Evolutionary conservation across 1,140 invertebrate genomes (phyloP).

Genomic region (Ganaspis sp.): DNA sequence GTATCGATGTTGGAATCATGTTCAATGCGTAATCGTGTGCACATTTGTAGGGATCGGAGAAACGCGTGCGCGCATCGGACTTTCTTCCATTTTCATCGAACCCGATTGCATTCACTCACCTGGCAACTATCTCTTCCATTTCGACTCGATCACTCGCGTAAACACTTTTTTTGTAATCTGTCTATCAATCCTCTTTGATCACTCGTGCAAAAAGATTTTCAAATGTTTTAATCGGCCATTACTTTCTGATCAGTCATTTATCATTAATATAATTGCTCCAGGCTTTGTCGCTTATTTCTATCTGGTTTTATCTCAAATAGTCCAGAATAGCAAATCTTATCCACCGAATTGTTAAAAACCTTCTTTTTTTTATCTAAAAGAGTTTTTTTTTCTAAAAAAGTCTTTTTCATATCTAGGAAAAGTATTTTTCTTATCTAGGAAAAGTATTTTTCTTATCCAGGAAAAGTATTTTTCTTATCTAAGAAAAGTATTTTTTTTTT

Average conservation of each 20-base stretch:
- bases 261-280: background rate
- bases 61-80: constrained; percentile 25
- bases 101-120: constrained; percentile 17
- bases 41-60: constrained; percentile 17
- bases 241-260: background rate
- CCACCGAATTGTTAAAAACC: too few species aligned
- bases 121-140: constrained; percentile 25
- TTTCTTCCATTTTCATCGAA: constrained; percentile 20
- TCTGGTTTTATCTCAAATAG: too few species aligned
- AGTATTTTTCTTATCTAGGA: too few species aligned
- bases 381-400: too few species aligned
- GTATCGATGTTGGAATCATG: background rate
- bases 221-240: background rate
- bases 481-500: too few species aligned
- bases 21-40: constrained; percentile 16
- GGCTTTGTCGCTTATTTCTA: background rate
- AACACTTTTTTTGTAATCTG: constrained; percentile 18
- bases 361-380: too few species aligned
- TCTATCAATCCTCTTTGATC: constrained; percentile 10
- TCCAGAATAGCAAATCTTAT: too few species aligned
- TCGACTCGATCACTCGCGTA: constrained; percentile 16
- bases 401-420: too few species aligned
- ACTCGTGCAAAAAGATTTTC: background rate
- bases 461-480: too few species aligned
- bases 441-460: too few species aligned